Percentiles rank a stretch among this genome's conserved stretches.
phyloP scores from a whole-genome alignment of 2,797 vertebrate species.

The Gadopsis marmoratus region DNA sequence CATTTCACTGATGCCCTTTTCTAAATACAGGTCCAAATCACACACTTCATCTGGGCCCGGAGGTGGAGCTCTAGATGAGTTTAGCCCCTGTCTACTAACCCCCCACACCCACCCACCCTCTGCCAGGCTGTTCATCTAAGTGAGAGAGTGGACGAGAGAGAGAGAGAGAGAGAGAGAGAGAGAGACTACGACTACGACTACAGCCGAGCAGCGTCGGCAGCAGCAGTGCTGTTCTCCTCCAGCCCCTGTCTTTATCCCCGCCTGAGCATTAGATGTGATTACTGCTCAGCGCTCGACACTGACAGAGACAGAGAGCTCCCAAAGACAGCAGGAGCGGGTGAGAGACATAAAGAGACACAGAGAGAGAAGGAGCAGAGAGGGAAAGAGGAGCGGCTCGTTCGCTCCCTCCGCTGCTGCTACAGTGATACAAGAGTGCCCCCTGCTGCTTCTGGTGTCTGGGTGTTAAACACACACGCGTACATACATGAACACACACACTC shows the following conservation, averaged over 20 bases:
- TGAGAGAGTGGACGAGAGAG: slow-evolving; percentile 34
- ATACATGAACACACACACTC: slow-evolving; percentile 29
- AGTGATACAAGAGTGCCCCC: slow-evolving; percentile 95
- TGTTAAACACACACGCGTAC: slow-evolving; percentile 48
- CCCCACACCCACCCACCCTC: slow-evolving; percentile 33
- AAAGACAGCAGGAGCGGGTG: slow-evolving; percentile 77
- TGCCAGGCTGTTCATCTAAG: slow-evolving; percentile 59
- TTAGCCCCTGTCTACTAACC: slow-evolving; percentile 71
- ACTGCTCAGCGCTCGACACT: slow-evolving; percentile 86
- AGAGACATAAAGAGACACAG: slow-evolving; percentile 69
- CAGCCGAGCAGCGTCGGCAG: slow-evolving; percentile 62
- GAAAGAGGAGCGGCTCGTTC: slow-evolving; percentile 55
- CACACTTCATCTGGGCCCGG: slow-evolving; percentile 79
- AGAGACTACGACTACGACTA: slow-evolving; percentile 53
- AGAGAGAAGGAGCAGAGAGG: slow-evolving; percentile 40
- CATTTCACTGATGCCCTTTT: slow-evolving; percentile 80
- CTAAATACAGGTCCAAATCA: slow-evolving; percentile 81
- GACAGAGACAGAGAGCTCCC: slow-evolving; percentile 84
- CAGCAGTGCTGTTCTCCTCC: slow-evolving; percentile 75
- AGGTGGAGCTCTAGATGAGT: slow-evolving; percentile 81
- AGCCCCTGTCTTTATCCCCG: slow-evolving; percentile 84
- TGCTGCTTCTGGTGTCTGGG: slow-evolving; percentile 80
- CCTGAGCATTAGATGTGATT: slow-evolving; percentile 90
- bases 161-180: slow-evolving; percentile 27
- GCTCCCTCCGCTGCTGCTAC: slow-evolving; percentile 55